These are phyloP conservation scores for Galeopterus variegatus DNA, from an alignment of 2,113 vertebrate species.

Conservation along the genomic window DNA sequence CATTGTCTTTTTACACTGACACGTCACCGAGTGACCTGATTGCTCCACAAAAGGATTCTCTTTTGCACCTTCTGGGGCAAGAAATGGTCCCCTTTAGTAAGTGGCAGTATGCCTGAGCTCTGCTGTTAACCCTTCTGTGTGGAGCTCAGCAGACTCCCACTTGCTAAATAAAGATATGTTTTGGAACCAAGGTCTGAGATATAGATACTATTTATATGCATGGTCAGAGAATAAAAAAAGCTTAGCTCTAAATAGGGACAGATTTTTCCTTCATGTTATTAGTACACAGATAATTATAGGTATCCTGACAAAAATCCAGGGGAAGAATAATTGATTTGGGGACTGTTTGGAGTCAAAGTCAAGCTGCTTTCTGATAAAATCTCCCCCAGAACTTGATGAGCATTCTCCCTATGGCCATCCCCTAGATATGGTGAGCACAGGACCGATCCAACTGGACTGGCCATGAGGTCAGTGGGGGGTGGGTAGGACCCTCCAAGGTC, in stretches of 20 bases:
- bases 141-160: not conserved
- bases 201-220: not conserved
- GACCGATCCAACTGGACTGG: not conserved
- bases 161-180: not conserved
- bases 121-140: not conserved
- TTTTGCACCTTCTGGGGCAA: not conserved
- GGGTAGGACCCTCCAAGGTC: not conserved
- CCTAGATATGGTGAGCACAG: not conserved
- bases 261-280: conserved; percentile 72
- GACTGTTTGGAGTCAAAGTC: conserved; percentile 70
- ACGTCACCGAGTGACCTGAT: not conserved
- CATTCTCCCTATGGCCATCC: not conserved
- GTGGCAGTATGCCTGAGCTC: not conserved
- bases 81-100: not conserved
- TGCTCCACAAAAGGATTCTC: not conserved
- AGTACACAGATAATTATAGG: conserved; percentile 79
- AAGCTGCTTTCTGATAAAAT: conserved; percentile 60
- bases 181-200: not conserved
- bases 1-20: not conserved
- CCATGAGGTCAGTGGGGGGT: fast-evolving
- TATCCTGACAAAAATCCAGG: conserved; percentile 78
- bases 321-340: conserved; percentile 84
- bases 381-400: conserved; percentile 35
- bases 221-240: not conserved
- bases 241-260: conserved; percentile 41